Conservation (phyloP, 92 coral and sea anemone species). For the Phenganax subtilis region DNA sequence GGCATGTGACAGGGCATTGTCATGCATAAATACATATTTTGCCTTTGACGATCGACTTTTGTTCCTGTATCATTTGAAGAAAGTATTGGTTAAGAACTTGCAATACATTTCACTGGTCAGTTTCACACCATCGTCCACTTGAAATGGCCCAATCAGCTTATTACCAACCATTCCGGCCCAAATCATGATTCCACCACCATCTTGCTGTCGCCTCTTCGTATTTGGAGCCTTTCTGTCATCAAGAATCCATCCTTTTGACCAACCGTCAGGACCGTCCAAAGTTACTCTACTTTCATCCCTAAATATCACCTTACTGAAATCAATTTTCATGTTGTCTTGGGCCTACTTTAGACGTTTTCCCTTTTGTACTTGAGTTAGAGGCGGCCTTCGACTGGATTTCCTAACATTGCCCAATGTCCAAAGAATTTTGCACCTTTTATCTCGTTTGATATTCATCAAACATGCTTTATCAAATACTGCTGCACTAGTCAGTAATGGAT, state of each 20-base stretch:
- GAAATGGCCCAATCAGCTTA: constrained; percentile 9
- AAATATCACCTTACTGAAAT: constrained; percentile 15
- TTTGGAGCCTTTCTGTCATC: constrained; percentile 29
- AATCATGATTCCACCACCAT: constrained; percentile 15
- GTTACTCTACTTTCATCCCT: constrained; percentile 33
- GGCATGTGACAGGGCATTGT: not conserved
- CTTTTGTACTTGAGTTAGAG: not conserved
- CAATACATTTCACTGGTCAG: constrained; percentile 11
- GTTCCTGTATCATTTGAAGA: constrained; percentile 2
- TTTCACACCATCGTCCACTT: constrained; percentile 8
- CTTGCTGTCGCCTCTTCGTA: constrained; percentile 12
- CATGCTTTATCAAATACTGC: not conserved
- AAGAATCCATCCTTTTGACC: constrained; percentile 34
- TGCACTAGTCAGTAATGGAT: constrained; percentile 6
- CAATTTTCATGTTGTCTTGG: constrained; percentile 24
- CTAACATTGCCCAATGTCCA: not conserved
- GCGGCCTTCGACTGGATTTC: constrained; percentile 19
- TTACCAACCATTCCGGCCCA: constrained; percentile 14
- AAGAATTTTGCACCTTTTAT: constrained; percentile 11
- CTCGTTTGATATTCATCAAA: not conserved
- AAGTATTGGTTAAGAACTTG: not conserved
- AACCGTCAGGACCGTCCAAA: constrained; percentile 30
- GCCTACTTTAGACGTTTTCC: constrained; percentile 13
- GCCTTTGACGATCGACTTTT: constrained; percentile 3
- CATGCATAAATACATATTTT: constrained; percentile 19